phyloP scores from a whole-genome alignment of 2,797 vertebrate genomes.

The Sebastolobus alascanus region DNA sequence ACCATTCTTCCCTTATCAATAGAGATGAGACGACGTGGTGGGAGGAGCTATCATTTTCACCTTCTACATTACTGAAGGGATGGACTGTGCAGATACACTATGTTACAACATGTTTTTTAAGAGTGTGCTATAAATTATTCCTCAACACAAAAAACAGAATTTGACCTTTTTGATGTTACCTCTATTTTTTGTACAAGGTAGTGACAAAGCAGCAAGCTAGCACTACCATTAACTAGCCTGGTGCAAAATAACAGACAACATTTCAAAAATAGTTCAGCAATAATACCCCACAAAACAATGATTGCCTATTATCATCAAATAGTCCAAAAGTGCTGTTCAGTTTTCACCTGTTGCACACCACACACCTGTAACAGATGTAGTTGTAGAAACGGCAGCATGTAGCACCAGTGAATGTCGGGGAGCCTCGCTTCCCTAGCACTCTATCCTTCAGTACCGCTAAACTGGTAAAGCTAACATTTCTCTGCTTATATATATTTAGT shows the following conservation, averaged over 20 bases:
- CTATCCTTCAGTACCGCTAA: conserved; percentile 15
- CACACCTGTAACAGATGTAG: conserved; percentile 41
- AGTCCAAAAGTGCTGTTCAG: conserved; percentile 46
- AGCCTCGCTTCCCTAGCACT: background rate
- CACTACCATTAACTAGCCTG: conserved; percentile 28
- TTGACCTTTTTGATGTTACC: conserved; percentile 17
- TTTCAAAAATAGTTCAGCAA: conserved; percentile 31
- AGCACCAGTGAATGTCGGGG: conserved; percentile 57
- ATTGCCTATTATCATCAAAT: conserved; percentile 20
- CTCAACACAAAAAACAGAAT: conserved; percentile 19
- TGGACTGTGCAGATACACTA: conserved; percentile 17
- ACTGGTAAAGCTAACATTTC: conserved; percentile 16
- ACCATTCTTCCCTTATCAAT: background rate
- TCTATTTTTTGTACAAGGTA: conserved; percentile 51
- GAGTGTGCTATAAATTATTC: conserved; percentile 19
- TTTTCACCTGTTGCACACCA: conserved; percentile 27
- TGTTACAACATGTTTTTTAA: conserved; percentile 1
- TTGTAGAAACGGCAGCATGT: conserved; percentile 40
- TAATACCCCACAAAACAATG: conserved; percentile 27
- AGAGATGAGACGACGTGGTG: background rate
- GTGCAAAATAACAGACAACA: conserved; percentile 48
- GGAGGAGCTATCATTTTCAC: background rate
- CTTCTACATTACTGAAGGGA: conserved; percentile 9
- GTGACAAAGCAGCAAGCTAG: conserved; percentile 58
- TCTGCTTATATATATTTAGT: conserved; percentile 10